Conservation (phyloP, 2,797 vertebrate genomes). For the Danio albolineatus region DNA sequence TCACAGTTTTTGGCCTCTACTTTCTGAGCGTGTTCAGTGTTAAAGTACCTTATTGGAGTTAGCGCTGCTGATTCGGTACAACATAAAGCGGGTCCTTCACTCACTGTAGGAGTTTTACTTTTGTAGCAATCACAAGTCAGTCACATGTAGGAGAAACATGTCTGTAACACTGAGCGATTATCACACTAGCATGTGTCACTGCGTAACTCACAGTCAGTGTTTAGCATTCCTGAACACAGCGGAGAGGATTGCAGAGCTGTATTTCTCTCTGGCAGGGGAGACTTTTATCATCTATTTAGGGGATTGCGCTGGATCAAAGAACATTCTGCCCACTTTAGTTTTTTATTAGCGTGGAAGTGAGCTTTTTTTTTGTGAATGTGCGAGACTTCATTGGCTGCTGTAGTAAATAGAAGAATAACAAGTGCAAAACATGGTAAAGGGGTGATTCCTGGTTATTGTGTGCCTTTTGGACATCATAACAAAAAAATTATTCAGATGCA, state of each 20-base stretch:
- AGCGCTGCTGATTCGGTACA: conserved; percentile 34
- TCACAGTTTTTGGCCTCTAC: conserved; percentile 27
- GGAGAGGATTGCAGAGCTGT: conserved; percentile 3
- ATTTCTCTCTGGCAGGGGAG: not conserved
- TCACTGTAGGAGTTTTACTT: conserved; percentile 29
- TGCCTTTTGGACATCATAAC: no score
- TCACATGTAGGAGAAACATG: conserved; percentile 8
- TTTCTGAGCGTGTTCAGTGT: conserved; percentile 41
- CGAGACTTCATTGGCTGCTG: no score
- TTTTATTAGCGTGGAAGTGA: no score
- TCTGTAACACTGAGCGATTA: conserved; percentile 67
- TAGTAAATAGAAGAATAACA: no score
- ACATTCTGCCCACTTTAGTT: no score
- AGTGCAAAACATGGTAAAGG: no score
- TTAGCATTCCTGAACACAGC: conserved; percentile 40
- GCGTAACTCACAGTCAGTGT: conserved; percentile 56
- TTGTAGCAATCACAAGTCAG: conserved; percentile 28
- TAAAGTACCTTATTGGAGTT: conserved; percentile 30
- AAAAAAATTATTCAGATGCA: no score
- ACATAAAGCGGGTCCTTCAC: conserved; percentile 35
- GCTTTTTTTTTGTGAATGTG: no score
- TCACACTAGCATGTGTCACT: conserved; percentile 58
- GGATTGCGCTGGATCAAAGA: no score
- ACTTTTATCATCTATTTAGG: no score
- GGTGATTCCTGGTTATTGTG: no score